A percentile compares a stretch with the other conserved stretches of the same genome.
These are phyloP conservation scores for Zeugodacus cucurbitae DNA, from an alignment of 1,140 invertebrate species.

Conservation along the genomic window DNA sequence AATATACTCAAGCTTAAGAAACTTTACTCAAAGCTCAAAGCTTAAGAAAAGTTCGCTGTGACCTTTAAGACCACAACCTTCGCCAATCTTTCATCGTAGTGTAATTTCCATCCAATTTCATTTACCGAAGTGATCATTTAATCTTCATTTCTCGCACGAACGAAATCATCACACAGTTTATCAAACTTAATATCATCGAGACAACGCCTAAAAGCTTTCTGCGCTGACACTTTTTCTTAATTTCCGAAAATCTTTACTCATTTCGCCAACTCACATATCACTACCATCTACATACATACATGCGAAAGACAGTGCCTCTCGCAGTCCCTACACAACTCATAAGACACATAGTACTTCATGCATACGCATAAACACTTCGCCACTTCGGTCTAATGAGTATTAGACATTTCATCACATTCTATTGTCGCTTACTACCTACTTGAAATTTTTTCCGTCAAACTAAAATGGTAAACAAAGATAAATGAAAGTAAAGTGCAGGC, in stretches of 20 bases:
- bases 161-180: not conserved
- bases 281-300: too few species aligned
- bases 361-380: not conserved
- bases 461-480: constrained; percentile 34
- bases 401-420: constrained; percentile 33
- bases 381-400: not conserved
- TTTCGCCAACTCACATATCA: not conserved
- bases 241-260: not conserved
- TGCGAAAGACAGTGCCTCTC: not conserved
- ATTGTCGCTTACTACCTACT: constrained; percentile 25
- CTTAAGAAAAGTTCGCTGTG: too few species aligned
- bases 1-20: too few species aligned
- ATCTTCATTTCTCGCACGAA: too few species aligned
- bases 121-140: too few species aligned
- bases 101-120: too few species aligned
- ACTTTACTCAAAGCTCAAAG: too few species aligned
- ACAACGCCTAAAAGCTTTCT: not conserved
- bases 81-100: too few species aligned
- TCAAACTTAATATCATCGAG: not conserved
- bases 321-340: not conserved
- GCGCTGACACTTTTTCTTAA: not conserved
- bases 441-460: constrained; percentile 32
- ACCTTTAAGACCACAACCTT: too few species aligned
- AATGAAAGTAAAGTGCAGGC: constrained; percentile 24
- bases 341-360: not conserved